Evolutionary conservation across 2,888 invertebrate genomes (phyloP).

Genomic region (Campoplex nolae): DNA sequence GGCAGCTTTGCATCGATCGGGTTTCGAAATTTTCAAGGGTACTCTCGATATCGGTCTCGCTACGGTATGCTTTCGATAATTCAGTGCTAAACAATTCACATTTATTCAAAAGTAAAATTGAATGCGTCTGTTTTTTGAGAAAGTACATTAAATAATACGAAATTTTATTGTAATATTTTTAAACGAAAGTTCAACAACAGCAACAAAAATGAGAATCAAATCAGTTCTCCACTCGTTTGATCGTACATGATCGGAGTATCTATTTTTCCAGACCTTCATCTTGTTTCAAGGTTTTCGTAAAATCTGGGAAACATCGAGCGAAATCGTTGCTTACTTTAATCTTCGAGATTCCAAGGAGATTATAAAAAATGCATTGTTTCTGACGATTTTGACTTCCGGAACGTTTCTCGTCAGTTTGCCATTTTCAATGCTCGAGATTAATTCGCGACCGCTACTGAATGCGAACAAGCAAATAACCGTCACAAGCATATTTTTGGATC

Average conservation of each 20-base stretch:
- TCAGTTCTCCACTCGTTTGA: not conserved
- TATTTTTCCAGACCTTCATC: conserved; percentile 58
- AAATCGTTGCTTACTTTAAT: conserved; percentile 54
- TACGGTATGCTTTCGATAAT: conserved; percentile 41
- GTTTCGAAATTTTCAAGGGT: conserved; percentile 53
- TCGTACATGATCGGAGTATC: not conserved
- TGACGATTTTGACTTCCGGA: conserved; percentile 57
- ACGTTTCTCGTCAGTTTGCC: conserved; percentile 57
- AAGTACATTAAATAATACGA: not conserved
- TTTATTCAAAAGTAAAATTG: not conserved
- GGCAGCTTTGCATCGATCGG: conserved; percentile 51
- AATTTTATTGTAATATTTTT: not conserved
- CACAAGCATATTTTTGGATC: conserved; percentile 46
- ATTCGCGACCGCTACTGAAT: conserved; percentile 8
- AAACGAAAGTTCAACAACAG: not conserved
- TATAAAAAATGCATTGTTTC: conserved; percentile 61
- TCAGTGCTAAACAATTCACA: not conserved
- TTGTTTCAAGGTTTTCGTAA: conserved; percentile 60
- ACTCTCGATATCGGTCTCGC: conserved; percentile 53
- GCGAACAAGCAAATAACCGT: conserved; percentile 34
- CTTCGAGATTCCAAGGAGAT: conserved; percentile 50
- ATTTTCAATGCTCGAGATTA: conserved; percentile 52
- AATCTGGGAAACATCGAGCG: conserved; percentile 60
- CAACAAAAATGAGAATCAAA: not conserved
- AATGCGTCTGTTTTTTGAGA: not conserved